Conservation (phyloP, 2,113 vertebrate species). For the Scolopax mira region DNA sequence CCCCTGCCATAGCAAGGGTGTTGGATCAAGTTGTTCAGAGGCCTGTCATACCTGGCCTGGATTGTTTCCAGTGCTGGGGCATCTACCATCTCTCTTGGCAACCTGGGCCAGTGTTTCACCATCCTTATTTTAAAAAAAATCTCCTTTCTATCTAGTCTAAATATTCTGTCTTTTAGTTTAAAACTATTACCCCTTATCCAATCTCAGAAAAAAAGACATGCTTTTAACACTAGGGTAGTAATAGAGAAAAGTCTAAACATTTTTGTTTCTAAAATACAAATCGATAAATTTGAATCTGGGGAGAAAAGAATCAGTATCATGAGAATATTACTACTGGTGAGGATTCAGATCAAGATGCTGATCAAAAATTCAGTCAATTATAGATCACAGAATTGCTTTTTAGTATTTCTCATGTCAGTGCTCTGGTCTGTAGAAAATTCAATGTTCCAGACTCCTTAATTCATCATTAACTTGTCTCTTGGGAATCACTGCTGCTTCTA, state of each 20-base stretch:
- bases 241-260: background rate
- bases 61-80: background rate
- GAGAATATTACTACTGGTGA: background rate
- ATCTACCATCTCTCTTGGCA: background rate
- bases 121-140: background rate
- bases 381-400: background rate
- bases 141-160: background rate
- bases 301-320: background rate
- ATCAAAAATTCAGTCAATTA: constrained; percentile 38
- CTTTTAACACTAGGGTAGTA: background rate
- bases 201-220: background rate
- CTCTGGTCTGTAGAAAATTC: constrained; percentile 8
- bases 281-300: background rate
- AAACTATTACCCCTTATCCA: background rate
- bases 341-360: constrained; percentile 5
- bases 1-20: background rate
- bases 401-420: background rate
- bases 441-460: background rate
- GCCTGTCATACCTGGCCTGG: background rate
- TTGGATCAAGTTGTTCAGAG: background rate
- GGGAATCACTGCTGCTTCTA: background rate
- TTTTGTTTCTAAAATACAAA: background rate
- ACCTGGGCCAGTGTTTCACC: background rate
- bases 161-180: background rate
- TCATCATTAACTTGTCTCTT: background rate